These are phyloP conservation scores for Prolemur simus DNA, from an alignment of 2,113 vertebrate genomes.

Conservation along the genomic window DNA sequence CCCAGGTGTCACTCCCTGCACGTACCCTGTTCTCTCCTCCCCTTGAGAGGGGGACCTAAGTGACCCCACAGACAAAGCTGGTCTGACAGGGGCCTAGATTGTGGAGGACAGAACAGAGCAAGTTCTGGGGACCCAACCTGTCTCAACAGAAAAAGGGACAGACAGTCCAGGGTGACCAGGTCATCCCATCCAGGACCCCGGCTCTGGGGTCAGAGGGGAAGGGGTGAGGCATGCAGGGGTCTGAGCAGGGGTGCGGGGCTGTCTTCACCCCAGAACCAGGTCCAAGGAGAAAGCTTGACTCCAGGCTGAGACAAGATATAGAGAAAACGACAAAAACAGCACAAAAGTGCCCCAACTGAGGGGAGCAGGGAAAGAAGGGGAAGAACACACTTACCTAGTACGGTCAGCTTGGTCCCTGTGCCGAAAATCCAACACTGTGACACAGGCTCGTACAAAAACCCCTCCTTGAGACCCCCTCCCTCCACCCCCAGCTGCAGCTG, in stretches of 20 bases:
- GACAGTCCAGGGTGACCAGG: not conserved
- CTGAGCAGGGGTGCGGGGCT: not conserved
- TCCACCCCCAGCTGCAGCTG: not conserved
- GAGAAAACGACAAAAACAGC: not conserved
- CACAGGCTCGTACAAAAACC: constrained; percentile 66
- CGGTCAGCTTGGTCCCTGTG: not conserved
- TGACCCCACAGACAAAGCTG: accelerated
- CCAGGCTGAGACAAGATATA: too few species aligned
- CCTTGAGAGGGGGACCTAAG: accelerated
- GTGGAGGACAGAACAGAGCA: not conserved
- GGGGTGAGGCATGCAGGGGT: not conserved
- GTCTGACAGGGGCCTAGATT: accelerated
- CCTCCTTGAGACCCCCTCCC: not conserved
- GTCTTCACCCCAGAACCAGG: accelerated
- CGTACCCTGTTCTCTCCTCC: accelerated
- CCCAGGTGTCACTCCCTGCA: accelerated
- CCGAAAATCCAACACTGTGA: constrained; percentile 69
- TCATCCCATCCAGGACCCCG: not conserved
- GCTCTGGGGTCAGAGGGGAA: not conserved
- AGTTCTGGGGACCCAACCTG: accelerated
- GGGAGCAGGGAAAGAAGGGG: too few species aligned
- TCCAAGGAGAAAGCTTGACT: not conserved
- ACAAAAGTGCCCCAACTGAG: too few species aligned
- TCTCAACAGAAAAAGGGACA: not conserved
- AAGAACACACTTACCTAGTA: constrained; percentile 72